Evolutionary conservation across 2,888 invertebrate species (phyloP).

Genomic region (Aspidapion aeneum): DNA sequence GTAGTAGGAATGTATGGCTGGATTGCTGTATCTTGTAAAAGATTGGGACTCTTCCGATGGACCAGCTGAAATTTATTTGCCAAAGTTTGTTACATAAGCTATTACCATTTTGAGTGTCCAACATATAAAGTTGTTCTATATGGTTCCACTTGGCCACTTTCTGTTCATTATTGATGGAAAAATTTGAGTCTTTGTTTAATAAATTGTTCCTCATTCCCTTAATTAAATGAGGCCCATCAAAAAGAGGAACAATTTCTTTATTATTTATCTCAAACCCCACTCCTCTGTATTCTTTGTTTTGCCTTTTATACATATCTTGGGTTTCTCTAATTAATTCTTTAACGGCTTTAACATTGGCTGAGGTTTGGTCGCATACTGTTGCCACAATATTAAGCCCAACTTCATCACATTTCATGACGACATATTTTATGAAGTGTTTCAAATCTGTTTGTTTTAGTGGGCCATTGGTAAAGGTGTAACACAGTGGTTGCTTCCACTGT

Average conservation of each 20-base stretch:
- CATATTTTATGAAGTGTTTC: background rate
- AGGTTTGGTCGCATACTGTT: no score
- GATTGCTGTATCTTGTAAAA: no score
- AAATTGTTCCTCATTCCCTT: background rate
- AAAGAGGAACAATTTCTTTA: background rate
- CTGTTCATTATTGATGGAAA: background rate
- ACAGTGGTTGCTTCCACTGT: no score
- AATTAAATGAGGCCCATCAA: background rate
- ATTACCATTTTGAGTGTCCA: conserved; percentile 21
- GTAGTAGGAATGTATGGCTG: no score
- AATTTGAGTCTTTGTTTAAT: conserved; percentile 16
- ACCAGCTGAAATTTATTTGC: no score
- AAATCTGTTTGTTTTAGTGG: background rate
- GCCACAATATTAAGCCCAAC: conserved; percentile 27
- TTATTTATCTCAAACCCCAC: background rate
- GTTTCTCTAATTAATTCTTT: conserved; percentile 1
- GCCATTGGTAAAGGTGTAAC: no score
- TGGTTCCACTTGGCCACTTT: conserved; percentile 23
- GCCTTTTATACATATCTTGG: background rate
- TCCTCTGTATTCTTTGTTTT: background rate
- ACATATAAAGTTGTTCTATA: conserved; percentile 20
- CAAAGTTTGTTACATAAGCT: no score
- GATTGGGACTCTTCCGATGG: no score
- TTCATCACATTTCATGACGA: conserved; percentile 5
- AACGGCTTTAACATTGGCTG: no score